These are phyloP conservation scores for Phaenicophaeus curvirostris DNA, from an alignment of 2,797 vertebrate genomes.

Conservation along the genomic window DNA sequence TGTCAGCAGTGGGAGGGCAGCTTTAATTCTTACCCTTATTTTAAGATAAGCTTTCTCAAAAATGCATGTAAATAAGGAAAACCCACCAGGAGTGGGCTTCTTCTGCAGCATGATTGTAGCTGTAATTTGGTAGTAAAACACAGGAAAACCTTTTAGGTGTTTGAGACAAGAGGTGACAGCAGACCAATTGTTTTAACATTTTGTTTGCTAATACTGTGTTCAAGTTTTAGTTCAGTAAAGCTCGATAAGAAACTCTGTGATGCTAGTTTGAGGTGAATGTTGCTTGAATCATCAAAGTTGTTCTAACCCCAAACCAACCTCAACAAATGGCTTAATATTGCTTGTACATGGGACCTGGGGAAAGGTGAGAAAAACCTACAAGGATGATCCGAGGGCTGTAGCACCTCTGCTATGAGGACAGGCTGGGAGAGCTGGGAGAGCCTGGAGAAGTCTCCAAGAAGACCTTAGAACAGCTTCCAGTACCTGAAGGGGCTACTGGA, in stretches of 20 bases:
- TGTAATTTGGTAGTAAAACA: not conserved
- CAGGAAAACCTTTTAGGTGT: not conserved
- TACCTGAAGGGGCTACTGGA: no score
- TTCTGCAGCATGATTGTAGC: not conserved
- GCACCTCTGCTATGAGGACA: no score
- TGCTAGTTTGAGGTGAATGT: not conserved
- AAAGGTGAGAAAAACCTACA: not conserved
- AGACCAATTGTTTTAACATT: not conserved
- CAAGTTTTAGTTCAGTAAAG: conserved; percentile 13
- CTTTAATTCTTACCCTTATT: not conserved
- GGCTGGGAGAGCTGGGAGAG: no score
- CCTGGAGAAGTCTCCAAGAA: no score
- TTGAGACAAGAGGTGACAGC: not conserved
- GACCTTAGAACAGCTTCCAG: no score
- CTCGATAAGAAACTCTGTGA: not conserved
- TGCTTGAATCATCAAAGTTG: conserved; percentile 1
- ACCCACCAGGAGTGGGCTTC: not conserved
- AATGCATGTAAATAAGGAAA: not conserved
- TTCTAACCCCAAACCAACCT: conserved; percentile 6
- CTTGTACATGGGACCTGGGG: not conserved
- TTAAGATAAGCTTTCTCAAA: not conserved
- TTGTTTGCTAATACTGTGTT: not conserved
- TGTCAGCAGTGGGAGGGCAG: not conserved
- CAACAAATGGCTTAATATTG: not conserved
- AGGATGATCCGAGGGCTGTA: no score